phyloP scores from a whole-genome alignment of 1,140 invertebrate species.

The Mya arenaria region DNA sequence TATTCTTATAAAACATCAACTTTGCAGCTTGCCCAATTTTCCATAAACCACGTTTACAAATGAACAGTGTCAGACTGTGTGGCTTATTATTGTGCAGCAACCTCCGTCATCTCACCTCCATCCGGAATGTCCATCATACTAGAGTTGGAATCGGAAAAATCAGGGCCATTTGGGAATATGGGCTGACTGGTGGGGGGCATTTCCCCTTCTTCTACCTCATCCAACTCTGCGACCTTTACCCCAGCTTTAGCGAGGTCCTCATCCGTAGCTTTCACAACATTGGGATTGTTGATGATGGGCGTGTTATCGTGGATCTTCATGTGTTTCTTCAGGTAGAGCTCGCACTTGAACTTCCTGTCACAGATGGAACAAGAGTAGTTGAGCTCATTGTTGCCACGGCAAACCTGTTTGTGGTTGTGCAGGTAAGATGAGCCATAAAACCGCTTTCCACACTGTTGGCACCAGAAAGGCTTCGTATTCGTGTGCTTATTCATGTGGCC shows the following conservation, averaged over 20 bases:
- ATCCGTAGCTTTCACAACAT: slow-evolving; percentile 40
- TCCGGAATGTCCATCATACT: neutral
- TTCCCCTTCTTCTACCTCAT: neutral
- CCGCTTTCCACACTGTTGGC: slow-evolving; percentile 51
- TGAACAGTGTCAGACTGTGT: no score
- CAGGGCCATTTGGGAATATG: slow-evolving; percentile 36
- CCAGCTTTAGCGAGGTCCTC: slow-evolving; percentile 35
- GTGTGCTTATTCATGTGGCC: slow-evolving; percentile 56
- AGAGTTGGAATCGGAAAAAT: slow-evolving; percentile 42
- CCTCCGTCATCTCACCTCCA: no score
- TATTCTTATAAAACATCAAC: no score
- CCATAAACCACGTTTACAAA: no score
- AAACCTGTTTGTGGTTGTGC: slow-evolving; percentile 53
- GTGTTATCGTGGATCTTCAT: slow-evolving; percentile 54
- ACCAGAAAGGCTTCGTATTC: slow-evolving; percentile 53
- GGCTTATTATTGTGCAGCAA: no score
- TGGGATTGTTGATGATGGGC: slow-evolving; percentile 44
- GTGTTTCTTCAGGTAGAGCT: slow-evolving; percentile 53
- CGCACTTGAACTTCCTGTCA: slow-evolving; percentile 52
- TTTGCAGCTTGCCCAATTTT: no score
- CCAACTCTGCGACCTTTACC: slow-evolving; percentile 15
- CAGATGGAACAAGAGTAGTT: slow-evolving; percentile 45
- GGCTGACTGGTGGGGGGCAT: slow-evolving; percentile 16
- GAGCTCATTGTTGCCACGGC: slow-evolving; percentile 50
- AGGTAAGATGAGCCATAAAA: slow-evolving; percentile 54